Conservation (phyloP, 2,888 invertebrate species). For the Clivina fossor region DNA sequence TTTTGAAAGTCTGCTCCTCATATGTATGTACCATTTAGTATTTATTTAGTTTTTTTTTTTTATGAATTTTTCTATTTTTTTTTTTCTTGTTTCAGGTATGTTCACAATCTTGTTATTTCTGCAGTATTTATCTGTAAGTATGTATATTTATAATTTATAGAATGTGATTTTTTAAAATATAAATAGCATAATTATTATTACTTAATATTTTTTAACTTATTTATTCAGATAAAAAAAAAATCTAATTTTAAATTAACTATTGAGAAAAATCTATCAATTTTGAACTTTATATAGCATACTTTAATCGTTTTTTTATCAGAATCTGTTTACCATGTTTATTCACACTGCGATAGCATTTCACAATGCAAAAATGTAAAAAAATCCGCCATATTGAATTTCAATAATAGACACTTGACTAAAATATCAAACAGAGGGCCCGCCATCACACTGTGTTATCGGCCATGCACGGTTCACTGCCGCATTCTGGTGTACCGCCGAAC, state of each 20-base stretch:
- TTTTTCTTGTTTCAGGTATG: no score
- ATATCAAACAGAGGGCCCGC: constrained; percentile 2
- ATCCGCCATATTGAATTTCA: background rate
- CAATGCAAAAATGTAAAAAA: no score
- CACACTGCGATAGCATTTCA: no score
- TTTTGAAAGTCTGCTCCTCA: no score
- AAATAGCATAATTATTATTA: background rate
- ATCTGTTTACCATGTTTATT: no score
- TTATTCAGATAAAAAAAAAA: background rate
- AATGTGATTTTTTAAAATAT: background rate
- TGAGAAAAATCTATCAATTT: background rate
- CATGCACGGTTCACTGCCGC: constrained; percentile 2
- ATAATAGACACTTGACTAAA: background rate
- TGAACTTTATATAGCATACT: background rate
- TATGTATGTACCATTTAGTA: no score
- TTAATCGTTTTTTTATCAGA: no score
- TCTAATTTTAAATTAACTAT: background rate
- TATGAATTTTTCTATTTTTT: no score
- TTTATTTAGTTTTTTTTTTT: no score
- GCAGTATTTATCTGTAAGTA: no score
- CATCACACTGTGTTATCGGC: constrained; percentile 4
- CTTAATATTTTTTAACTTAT: background rate
- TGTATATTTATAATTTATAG: background rate
- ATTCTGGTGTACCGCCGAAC: constrained; percentile 5
- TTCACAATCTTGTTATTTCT: no score